Percentiles rank a stretch among this genome's conserved stretches.
Evolutionary conservation across 37 sponge, comb jelly and placozoan species (phyloP).

Genomic region (Beroe ovata): DNA sequence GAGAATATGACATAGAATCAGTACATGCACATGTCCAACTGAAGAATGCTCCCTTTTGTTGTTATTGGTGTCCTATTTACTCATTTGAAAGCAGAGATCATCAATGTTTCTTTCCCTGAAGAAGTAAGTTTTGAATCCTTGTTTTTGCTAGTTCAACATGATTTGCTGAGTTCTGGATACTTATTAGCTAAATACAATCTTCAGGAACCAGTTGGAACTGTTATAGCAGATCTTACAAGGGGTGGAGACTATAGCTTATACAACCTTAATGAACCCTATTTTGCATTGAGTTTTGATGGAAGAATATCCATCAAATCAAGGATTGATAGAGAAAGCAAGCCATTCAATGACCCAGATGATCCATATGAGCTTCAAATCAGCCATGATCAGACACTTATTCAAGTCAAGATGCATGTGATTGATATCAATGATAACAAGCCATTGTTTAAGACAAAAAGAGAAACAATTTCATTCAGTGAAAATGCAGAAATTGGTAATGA

Average conservation of each 20-base stretch:
- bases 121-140: not conserved
- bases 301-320: constrained; percentile 28
- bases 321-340: constrained; percentile 52
- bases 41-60: not conserved
- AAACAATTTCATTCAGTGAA: constrained; percentile 43
- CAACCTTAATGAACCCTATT: constrained; percentile 55
- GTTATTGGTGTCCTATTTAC: not conserved
- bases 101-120: not conserved
- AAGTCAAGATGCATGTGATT: constrained; percentile 15
- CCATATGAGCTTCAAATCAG: constrained; percentile 49
- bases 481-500: constrained; percentile 40
- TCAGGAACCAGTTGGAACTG: constrained; percentile 45
- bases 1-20: not conserved
- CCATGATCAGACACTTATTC: constrained; percentile 12
- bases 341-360: constrained; percentile 29
- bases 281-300: constrained; percentile 31
- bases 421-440: constrained; percentile 62
- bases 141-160: too few species aligned
- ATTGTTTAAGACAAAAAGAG: constrained; percentile 1
- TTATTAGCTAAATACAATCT: not conserved
- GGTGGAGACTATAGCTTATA: constrained; percentile 6
- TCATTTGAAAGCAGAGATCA: not conserved
- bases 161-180: too few species aligned
- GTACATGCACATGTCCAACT: too few species aligned
- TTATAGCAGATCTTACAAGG: not conserved